Evolutionary conservation across 2,797 vertebrate genomes (phyloP).

Genomic region (Cossypha dichroa): DNA sequence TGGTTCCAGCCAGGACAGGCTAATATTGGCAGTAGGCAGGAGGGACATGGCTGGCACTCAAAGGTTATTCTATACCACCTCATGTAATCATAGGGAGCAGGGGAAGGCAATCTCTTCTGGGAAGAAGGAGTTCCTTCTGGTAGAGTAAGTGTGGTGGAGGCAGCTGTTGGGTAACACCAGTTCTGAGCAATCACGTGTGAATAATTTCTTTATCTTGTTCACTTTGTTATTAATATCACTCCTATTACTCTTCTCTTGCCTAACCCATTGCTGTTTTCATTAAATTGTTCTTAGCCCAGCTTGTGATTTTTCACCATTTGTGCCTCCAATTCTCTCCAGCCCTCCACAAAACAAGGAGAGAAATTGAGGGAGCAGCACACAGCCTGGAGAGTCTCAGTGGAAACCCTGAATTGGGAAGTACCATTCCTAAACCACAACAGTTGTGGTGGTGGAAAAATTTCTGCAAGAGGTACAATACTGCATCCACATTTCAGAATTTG

Average conservation of each 20-base stretch:
- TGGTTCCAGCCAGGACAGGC: not conserved
- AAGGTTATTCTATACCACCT: not conserved
- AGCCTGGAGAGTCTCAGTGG: not conserved
- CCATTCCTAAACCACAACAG: not conserved
- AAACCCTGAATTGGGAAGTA: not conserved
- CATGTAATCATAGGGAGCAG: not conserved
- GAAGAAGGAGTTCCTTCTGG: not conserved
- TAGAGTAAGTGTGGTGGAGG: not conserved
- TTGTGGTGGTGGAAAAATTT: not conserved
- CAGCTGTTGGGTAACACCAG: rapidly evolving
- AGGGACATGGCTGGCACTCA: rapidly evolving
- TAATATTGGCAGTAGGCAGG: not conserved
- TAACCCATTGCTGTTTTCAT: not conserved
- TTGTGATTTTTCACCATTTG: not conserved
- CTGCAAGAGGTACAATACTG: not conserved
- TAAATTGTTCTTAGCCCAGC: not conserved
- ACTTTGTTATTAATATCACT: not conserved
- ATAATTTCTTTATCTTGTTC: not conserved
- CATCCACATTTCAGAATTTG: not conserved
- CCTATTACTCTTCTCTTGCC: not conserved
- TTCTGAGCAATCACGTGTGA: not conserved
- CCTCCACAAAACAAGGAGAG: not conserved
- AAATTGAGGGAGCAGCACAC: not conserved
- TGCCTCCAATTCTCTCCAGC: not conserved
- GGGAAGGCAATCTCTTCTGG: not conserved